phyloP scores from a whole-genome alignment of 2,888 invertebrate genomes.

The Calameuta pallipes region DNA sequence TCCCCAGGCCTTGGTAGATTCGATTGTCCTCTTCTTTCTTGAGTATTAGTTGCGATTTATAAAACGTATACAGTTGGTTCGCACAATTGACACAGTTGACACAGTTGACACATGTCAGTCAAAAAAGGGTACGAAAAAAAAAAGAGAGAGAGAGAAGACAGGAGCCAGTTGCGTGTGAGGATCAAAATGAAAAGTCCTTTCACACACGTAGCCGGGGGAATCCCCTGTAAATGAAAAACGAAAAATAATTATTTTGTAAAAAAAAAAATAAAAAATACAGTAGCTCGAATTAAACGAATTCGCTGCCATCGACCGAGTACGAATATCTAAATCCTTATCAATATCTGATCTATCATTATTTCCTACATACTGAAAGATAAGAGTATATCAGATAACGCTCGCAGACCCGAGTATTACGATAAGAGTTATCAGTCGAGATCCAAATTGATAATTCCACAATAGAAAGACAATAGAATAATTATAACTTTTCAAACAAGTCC shows the following conservation, averaged over 20 bases:
- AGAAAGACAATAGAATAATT: not conserved
- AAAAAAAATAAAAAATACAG: not conserved
- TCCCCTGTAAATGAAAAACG: too few species aligned
- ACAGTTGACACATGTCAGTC: conserved; percentile 47
- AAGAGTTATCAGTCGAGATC: not conserved
- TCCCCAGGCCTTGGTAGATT: conserved; percentile 2
- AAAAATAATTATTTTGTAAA: too few species aligned
- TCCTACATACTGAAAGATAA: not conserved
- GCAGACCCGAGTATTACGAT: not conserved
- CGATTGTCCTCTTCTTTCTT: conserved; percentile 14
- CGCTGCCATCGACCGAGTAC: not conserved
- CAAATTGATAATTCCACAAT: not conserved
- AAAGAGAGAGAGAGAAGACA: not conserved
- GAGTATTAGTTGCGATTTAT: conserved; percentile 34
- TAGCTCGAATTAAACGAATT: not conserved
- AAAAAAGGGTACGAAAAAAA: conserved; percentile 19
- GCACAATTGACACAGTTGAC: conserved; percentile 5
- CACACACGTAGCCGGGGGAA: not conserved
- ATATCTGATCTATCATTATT: not conserved
- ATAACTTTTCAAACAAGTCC: not conserved
- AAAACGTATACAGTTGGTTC: conserved; percentile 18
- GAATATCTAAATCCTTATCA: not conserved
- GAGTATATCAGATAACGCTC: not conserved
- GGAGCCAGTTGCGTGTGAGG: not conserved
- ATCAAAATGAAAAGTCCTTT: not conserved